These are phyloP conservation scores for Varanus komodoensis DNA, from an alignment of 2,113 vertebrate genomes.

Conservation along the genomic window DNA sequence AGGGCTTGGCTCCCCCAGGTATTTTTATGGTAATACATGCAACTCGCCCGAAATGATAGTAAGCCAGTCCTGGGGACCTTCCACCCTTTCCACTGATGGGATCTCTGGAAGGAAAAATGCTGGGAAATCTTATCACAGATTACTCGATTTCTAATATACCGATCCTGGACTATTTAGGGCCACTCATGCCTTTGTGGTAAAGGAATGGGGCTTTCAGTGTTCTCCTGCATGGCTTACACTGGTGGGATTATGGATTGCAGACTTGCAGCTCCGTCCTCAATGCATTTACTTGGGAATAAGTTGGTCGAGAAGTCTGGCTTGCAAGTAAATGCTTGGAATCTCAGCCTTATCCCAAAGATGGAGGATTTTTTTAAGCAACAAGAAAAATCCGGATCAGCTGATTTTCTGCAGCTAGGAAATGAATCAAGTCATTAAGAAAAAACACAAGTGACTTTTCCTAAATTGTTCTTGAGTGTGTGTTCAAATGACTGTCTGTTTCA, in stretches of 20 bases:
- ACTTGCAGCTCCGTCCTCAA: background rate
- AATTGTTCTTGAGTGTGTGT: background rate
- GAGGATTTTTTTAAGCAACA: background rate
- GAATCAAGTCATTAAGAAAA: conserved; percentile 25
- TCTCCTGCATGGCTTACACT: background rate
- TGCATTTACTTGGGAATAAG: background rate
- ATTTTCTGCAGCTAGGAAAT: background rate
- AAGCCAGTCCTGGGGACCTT: no score
- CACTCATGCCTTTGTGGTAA: background rate
- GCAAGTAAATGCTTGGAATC: background rate
- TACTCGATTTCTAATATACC: no score
- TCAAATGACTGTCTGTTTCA: conserved; percentile 22
- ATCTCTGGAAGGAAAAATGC: no score
- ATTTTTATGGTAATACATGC: no score
- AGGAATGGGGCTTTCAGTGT: background rate
- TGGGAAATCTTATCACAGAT: no score
- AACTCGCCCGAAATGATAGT: no score
- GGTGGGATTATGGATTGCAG: background rate
- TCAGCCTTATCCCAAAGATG: background rate
- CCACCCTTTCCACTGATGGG: no score
- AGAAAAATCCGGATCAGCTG: background rate
- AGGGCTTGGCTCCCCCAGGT: no score
- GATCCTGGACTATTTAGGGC: background rate
- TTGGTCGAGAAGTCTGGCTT: background rate
- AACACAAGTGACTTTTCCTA: conserved; percentile 5